Conservation (phyloP, 2,888 invertebrate genomes). For the Troilus luridus region DNA sequence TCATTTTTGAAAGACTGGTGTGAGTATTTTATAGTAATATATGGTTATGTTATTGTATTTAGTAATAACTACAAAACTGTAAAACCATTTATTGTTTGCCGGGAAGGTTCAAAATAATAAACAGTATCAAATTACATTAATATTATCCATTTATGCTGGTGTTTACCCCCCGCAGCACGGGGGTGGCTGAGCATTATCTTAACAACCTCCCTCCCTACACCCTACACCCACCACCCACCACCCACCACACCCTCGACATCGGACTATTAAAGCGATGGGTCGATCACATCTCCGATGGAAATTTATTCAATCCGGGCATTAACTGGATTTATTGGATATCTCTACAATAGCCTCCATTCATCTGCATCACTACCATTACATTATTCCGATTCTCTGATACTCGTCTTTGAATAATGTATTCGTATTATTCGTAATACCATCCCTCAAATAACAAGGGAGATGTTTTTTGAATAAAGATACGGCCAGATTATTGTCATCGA, state of each 20-base stretch:
- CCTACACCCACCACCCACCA: background rate
- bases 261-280: background rate
- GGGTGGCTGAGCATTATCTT: background rate
- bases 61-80: no score
- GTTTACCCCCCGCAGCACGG: background rate
- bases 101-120: no score
- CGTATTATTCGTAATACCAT: background rate
- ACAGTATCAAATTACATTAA: background rate
- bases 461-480: no score
- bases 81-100: no score
- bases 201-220: background rate
- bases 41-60: no score
- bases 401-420: background rate
- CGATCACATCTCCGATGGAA: constrained; percentile 9
- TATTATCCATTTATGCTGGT: background rate
- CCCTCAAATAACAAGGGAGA: no score
- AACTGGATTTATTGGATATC: constrained; percentile 30
- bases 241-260: background rate
- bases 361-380: background rate
- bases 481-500: no score
- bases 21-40: no score
- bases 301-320: constrained; percentile 25
- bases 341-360: background rate
- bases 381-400: background rate
- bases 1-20: no score